Base-by-base conservation (phyloP, 2,113 vertebrate species). In the Pyxicephalus adspersus region DNA sequence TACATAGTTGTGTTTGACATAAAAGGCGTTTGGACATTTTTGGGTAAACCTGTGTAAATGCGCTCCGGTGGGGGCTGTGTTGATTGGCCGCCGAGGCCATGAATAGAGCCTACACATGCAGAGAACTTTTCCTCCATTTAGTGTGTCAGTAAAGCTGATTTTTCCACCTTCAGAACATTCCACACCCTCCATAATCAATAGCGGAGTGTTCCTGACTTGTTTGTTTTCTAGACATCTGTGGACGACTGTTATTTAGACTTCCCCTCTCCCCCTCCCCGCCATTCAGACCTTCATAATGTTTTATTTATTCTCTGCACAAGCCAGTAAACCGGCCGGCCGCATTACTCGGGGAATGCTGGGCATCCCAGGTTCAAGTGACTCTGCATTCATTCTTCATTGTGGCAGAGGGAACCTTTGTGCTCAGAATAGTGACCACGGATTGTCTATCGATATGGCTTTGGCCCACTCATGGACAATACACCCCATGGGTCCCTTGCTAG, bases 31-130 rank as follows among this genome's bases (percentile, higher is more conserved):
- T 1, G 23, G 20, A 64, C 28, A 68, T 68, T 79, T 79, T 71
- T 26, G 65, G 77, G 52, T 80, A 28, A 67, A 71, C 65, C 77
- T 80, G 77, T 55, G 50, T 68, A 68, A 67, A 67, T 64, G 38
- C 38, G 38, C 38, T 45, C 38, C 38, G 38, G 38, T 72, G 5
- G 6, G 64, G 38, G 19, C 51, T 31, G 63, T 31, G 52, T 16
- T 54, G 34, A 70, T 71, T 61, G 77, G 31, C 19, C 26, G 28
- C 25, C 16, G 23, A 0, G 17, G 26, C 19, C 52, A 71, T 61
- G 57, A 80, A 80, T 50, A 38, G 66, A 4, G 16, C 9, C 28
- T 17, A 65, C 61, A 52, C 63, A 77, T 63, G 17, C 38, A 34
- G 22, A 20, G 17, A 26, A 19, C n/a, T 20, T 4, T 76, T 38